Evolutionary conservation across 2,113 vertebrate species (phyloP).

Genomic region (Setophaga kirtlandii): DNA sequence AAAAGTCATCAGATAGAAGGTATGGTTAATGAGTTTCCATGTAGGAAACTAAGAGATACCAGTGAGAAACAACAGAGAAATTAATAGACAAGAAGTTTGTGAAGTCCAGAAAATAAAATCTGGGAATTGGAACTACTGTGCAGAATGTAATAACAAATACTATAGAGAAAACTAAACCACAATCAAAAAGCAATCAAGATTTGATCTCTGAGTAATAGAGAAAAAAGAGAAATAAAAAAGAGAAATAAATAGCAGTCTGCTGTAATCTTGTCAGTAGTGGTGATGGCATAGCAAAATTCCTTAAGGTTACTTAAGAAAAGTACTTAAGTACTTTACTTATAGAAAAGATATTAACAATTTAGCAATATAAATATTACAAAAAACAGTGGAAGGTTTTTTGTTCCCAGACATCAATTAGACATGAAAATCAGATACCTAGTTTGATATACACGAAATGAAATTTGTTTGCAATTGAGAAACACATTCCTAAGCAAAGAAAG

Average conservation of each 20-base stretch:
- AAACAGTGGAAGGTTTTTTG: background rate
- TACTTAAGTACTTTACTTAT: background rate
- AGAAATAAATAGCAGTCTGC: background rate
- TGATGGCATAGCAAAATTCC: background rate
- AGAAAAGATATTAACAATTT: background rate
- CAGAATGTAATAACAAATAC: background rate
- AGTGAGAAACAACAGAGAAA: background rate
- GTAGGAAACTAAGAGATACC: background rate
- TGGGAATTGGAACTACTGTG: background rate
- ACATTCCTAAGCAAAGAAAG: background rate
- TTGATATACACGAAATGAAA: background rate
- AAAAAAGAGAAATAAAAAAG: background rate
- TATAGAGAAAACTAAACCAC: background rate
- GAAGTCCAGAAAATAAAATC: background rate
- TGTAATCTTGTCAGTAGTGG: background rate
- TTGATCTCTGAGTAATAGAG: background rate
- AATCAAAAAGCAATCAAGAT: background rate
- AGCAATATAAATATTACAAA: background rate
- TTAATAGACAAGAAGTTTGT: background rate
- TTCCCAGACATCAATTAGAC: background rate
- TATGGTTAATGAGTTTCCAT: background rate
- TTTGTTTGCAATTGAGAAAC: background rate
- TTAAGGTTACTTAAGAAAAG: background rate
- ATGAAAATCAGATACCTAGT: background rate
- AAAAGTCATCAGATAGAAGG: conserved; percentile 17